A percentile compares a stretch with the other conserved stretches of the same genome.
These are phyloP conservation scores for Echiichthys vipera DNA, from an alignment of 2,797 vertebrate genomes.

Conservation along the genomic window DNA sequence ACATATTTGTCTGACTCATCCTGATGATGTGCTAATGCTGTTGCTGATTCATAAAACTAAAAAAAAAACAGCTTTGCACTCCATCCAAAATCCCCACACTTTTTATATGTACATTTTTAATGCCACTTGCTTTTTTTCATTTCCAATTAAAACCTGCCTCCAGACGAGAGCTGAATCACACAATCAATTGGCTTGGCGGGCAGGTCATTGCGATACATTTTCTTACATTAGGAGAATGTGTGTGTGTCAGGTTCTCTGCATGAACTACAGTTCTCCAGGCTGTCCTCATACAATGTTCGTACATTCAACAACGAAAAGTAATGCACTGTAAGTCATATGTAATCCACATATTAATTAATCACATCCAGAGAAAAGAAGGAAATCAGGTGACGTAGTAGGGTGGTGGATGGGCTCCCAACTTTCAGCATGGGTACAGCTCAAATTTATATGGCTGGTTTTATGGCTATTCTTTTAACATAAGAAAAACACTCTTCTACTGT, in stretches of 20 bases:
- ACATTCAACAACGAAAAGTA: too few relatives aligned
- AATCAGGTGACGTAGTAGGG: too few relatives aligned
- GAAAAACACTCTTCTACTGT: neutral
- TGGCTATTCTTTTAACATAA: too few relatives aligned
- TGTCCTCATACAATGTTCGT: too few relatives aligned
- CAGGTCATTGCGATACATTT: neutral
- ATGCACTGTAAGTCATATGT: too few relatives aligned
- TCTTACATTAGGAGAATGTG: neutral
- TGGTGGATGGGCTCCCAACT: too few relatives aligned
- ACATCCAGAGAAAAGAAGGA: too few relatives aligned
- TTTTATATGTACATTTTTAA: neutral
- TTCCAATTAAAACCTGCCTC: neutral
- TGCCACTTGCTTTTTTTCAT: neutral
- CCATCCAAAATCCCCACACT: too few relatives aligned
- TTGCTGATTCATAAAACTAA: slow-evolving; percentile 17
- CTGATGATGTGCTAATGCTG: neutral
- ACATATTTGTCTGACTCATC: slow-evolving; percentile 18
- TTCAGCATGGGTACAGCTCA: too few relatives aligned
- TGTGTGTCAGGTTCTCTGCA: neutral
- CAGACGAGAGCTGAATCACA: neutral
- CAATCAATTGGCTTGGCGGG: neutral
- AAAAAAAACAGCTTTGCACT: too few relatives aligned
- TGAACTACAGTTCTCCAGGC: neutral
- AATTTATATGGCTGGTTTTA: too few relatives aligned
- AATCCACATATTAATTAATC: too few relatives aligned